Evolutionary conservation across 2,888 invertebrate species (phyloP), one percentile per base, ranked within the genome.

Genomic region (Euzophera pinguis): DNA sequence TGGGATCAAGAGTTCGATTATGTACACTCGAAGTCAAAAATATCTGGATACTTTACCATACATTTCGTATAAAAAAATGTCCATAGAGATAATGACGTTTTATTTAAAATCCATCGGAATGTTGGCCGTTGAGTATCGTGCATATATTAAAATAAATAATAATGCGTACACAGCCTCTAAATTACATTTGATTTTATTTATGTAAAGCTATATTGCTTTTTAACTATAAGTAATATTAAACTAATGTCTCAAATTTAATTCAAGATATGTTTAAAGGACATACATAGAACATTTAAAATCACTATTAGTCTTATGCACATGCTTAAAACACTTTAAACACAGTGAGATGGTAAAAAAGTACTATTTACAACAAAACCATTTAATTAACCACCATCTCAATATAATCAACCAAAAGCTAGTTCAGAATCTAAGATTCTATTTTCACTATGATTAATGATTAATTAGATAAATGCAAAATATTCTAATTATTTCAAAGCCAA

Each of bases 121-220:
- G 5, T 22, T 2, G 22, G 2, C 22, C 22, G 22, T 22, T 22
- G 22, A 3, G 22, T 22, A 2, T 5, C 22, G 22, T 32, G 3
- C 8, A 32, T 32, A 1, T 32, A 32, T 32, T 7, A 32, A 32
- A 32, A 32, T 32, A 22, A 22, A 3, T 22, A 22, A 22, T 50
- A 50, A 49, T 51, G 56, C 35, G 49, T 43, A 49, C 54, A 54
- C 32, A 53, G 43, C 45, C 48, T 39, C 8, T 47, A 27, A 51
- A 57, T 52, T 14, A 16, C 10, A 9, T 45, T 45, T 16, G 32
- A 13, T 16, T 45, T 45, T 10, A 32, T 32, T 45, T 14, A 13
- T 13, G 12, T 16, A 32, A 12, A 10, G 10, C 29, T 13, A 32
- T 27, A 13, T 45, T 14, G 32, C 32, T 45, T 45, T 45, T 45